phyloP scores from a whole-genome alignment of 2,113 vertebrate species.

The Chelonoidis abingdonii region DNA sequence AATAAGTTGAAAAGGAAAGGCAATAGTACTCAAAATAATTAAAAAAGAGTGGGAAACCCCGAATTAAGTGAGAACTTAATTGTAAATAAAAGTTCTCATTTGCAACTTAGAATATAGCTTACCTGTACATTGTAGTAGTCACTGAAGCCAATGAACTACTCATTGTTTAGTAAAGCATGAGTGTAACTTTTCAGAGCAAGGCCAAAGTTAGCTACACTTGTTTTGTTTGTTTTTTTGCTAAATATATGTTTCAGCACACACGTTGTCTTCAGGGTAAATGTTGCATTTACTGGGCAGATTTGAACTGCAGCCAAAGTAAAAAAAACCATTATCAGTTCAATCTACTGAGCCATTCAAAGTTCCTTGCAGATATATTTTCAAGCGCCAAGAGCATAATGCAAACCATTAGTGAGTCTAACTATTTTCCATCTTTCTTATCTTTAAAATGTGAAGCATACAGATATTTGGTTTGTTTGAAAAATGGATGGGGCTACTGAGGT shows the following conservation, averaged over 20 bases:
- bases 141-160: fast-evolving
- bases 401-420: neutral
- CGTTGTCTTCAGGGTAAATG: constrained; percentile 26
- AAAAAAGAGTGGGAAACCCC: neutral
- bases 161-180: fast-evolving
- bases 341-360: constrained; percentile 12
- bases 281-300: constrained; percentile 18
- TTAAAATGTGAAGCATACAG: neutral
- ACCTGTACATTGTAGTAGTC: neutral
- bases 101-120: fast-evolving
- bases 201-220: neutral
- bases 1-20: neutral
- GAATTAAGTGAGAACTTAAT: neutral
- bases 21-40: neutral
- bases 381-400: constrained; percentile 2
- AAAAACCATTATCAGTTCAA: constrained; percentile 42
- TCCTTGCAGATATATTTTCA: neutral
- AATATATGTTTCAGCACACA: neutral
- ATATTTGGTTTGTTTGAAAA: fast-evolving
- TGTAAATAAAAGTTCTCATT: neutral
- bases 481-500: neutral
- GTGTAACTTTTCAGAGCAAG: neutral
- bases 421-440: neutral
- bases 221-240: neutral
- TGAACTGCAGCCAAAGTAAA: constrained; percentile 42